Percentiles rank a stretch among this genome's conserved stretches.
phyloP scores from a whole-genome alignment of 1,140 invertebrate species.

The Mya arenaria region DNA sequence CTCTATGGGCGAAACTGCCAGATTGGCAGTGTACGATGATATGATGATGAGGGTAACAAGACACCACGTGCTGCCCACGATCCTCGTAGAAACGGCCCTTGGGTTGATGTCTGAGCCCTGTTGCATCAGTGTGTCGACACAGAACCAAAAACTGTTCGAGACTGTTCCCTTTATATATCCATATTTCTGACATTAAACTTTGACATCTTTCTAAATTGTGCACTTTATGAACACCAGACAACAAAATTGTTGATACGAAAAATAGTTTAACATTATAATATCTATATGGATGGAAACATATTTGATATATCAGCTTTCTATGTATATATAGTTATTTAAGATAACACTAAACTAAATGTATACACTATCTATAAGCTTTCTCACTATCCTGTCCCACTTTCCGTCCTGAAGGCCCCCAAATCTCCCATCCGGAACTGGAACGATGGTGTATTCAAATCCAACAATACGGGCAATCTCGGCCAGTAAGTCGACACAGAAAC shows the following conservation, averaged over 20 bases:
- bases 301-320: no score
- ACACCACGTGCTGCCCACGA: slow-evolving; percentile 92
- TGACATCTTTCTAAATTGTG: no score
- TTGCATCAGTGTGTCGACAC: slow-evolving; percentile 81
- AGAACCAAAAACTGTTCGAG: slow-evolving; percentile 82
- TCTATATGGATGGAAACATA: no score
- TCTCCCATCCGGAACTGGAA: slow-evolving; percentile 95
- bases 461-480: slow-evolving; percentile 81
- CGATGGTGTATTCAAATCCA: slow-evolving; percentile 96
- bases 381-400: slow-evolving; percentile 98
- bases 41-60: slow-evolving; percentile 99
- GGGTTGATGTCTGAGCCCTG: slow-evolving; percentile 81
- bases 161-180: no score
- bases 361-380: slow-evolving; percentile 96
- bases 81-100: slow-evolving; percentile 77
- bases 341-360: no score
- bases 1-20: slow-evolving; percentile 98
- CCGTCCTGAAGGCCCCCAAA: slow-evolving; percentile 93
- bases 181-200: no score
- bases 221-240: no score
- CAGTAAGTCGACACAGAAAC: slow-evolving; percentile 98
- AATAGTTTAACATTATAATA: no score
- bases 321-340: no score
- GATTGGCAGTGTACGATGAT: slow-evolving; percentile 98
- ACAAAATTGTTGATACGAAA: no score